phyloP scores from a whole-genome alignment of 2,797 vertebrate species.

The Hydrophis major region DNA sequence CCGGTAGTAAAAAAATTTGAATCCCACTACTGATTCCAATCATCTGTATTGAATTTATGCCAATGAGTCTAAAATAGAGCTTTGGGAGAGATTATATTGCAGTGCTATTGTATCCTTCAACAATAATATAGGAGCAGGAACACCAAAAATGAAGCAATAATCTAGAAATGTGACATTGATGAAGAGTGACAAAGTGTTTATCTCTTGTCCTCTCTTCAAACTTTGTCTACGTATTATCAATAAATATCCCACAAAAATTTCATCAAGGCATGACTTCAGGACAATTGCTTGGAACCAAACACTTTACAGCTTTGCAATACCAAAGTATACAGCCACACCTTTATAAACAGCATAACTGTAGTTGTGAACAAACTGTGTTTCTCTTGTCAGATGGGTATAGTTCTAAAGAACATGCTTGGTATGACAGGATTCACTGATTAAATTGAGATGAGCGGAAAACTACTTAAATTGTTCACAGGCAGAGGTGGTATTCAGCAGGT shows the following conservation, averaged over 20 bases:
- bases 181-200: not conserved
- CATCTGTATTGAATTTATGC: constrained; percentile 15
- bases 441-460: not conserved
- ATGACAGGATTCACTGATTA: not conserved
- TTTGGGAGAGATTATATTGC: constrained; percentile 2
- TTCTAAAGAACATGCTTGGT: not conserved
- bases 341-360: not conserved
- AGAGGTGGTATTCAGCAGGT: no score
- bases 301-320: not conserved
- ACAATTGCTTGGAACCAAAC: not conserved
- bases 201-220: not conserved
- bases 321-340: not conserved
- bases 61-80: not conserved
- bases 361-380: not conserved
- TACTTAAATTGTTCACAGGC: not conserved
- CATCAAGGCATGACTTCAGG: not conserved
- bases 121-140: not conserved
- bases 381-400: not conserved
- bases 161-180: not conserved
- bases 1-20: no score
- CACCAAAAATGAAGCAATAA: not conserved
- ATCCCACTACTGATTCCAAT: not conserved
- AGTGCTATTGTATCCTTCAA: not conserved
- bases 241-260: not conserved
- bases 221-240: not conserved